Conservation (phyloP, 2,113 vertebrate genomes). For the Campylorhamphus procurvoides region DNA sequence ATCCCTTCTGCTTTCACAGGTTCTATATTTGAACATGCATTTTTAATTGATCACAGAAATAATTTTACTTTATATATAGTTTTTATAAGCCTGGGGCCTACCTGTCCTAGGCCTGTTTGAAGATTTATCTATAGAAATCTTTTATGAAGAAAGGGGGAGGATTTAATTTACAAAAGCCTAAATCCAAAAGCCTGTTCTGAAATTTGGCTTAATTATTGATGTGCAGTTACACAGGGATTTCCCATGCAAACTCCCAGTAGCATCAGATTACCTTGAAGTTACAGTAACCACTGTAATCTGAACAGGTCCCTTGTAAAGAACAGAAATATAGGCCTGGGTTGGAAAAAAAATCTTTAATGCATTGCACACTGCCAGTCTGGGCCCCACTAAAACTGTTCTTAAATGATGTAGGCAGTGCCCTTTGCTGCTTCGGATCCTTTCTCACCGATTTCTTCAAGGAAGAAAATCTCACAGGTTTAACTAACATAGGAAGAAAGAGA, state of each 20-base stretch:
- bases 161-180: constrained; percentile 11
- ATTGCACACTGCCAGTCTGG: background rate
- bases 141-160: background rate
- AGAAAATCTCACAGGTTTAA: background rate
- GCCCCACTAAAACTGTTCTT: background rate
- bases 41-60: constrained; percentile 31
- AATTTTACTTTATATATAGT: background rate
- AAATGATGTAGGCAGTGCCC: background rate
- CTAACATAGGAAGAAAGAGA: background rate
- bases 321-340: background rate
- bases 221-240: constrained; percentile 27
- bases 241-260: background rate
- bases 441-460: background rate
- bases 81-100: background rate
- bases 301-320: background rate
- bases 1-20: background rate
- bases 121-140: background rate
- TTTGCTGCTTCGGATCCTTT: background rate
- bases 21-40: constrained; percentile 5
- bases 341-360: constrained; percentile 7
- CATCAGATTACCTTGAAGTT: constrained; percentile 17
- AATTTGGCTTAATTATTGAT: constrained; percentile 46
- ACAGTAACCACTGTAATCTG: background rate
- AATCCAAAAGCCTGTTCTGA: background rate
- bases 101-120: background rate